phyloP scores from a whole-genome alignment of 1,140 invertebrate species.

The Asbolus verrucosus region DNA sequence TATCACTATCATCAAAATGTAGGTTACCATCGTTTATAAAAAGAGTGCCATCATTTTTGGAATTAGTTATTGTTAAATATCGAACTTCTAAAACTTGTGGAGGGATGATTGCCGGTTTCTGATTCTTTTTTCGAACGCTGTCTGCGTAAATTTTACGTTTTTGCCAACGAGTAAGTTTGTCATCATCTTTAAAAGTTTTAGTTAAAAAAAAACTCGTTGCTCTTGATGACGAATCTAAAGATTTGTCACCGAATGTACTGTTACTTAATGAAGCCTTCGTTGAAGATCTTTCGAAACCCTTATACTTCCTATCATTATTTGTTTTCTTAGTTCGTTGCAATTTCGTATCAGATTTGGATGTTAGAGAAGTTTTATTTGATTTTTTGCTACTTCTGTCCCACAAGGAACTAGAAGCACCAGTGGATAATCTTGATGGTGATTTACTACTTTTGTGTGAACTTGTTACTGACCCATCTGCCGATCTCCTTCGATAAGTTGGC shows the following conservation, averaged over 20 bases:
- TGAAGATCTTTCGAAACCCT: not conserved
- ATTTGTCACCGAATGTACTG: constrained; percentile 20
- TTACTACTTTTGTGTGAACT: not conserved
- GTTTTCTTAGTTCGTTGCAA: not conserved
- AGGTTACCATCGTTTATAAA: no score
- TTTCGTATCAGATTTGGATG: constrained; percentile 5
- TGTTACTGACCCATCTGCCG: not conserved
- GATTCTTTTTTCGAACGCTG: not conserved
- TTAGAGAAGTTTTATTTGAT: not conserved
- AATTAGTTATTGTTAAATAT: constrained; percentile 2
- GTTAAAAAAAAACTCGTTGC: constrained; percentile 7
- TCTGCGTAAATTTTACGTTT: constrained; percentile 10
- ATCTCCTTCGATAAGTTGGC: not conserved
- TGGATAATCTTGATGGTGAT: not conserved
- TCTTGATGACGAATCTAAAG: not conserved
- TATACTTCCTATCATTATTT: not conserved
- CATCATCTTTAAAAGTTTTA: not conserved
- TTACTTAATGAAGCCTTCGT: not conserved
- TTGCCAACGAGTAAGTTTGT: constrained; percentile 13
- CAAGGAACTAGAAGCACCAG: not conserved
- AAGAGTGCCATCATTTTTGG: no score
- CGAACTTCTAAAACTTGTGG: constrained; percentile 20
- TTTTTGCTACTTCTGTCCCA: not conserved
- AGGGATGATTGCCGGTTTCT: not conserved
- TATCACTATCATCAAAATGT: no score